These are phyloP conservation scores for Mustelus asterias DNA, from an alignment of 2,113 vertebrate species.

Conservation along the genomic window DNA sequence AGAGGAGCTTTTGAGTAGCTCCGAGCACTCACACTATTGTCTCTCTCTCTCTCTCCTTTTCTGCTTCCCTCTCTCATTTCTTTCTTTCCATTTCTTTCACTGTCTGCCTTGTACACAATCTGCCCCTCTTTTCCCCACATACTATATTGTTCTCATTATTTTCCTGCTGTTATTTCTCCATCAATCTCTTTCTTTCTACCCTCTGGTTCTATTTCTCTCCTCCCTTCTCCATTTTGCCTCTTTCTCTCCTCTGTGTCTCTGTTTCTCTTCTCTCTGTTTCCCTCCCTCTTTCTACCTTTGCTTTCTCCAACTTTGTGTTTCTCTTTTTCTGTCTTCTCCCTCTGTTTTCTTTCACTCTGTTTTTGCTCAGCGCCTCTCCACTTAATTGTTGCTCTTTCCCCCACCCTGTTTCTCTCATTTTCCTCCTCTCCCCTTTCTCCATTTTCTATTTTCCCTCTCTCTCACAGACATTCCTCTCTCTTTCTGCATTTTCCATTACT, in stretches of 20 bases:
- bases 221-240: not conserved
- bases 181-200: not conserved
- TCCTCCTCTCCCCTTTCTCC: not conserved
- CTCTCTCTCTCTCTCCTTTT: not conserved
- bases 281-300: no score
- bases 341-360: not conserved
- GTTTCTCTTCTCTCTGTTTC: not conserved
- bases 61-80: not conserved
- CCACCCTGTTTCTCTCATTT: not conserved
- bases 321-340: no score
- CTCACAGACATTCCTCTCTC: conserved; percentile 48
- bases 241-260: not conserved
- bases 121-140: not conserved
- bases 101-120: not conserved
- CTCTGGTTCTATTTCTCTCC: not conserved
- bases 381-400: not conserved
- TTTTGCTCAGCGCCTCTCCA: not conserved
- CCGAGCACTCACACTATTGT: not conserved
- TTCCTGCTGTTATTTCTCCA: no score
- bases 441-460: conserved; percentile 11
- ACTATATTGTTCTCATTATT: not conserved
- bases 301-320: not conserved
- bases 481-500: conserved; percentile 51
- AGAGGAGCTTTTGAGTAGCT: not conserved
- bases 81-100: not conserved